Evolutionary conservation across 2,113 vertebrate species (phyloP).

Genomic region (Alouatta palliata): DNA sequence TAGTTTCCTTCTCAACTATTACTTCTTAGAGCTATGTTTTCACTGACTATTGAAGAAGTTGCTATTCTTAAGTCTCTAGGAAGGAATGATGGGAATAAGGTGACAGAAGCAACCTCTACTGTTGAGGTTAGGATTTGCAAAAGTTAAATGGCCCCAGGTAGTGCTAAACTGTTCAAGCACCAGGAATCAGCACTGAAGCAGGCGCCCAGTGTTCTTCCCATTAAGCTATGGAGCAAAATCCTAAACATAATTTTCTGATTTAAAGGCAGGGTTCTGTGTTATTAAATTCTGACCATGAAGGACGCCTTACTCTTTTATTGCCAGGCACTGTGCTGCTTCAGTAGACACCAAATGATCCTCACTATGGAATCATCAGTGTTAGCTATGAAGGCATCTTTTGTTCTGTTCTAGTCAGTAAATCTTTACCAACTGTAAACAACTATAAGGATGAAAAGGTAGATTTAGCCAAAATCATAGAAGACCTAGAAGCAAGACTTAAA

Average conservation of each 20-base stretch:
- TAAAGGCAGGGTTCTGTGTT: not conserved
- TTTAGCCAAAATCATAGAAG: not conserved
- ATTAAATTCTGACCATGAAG: not conserved
- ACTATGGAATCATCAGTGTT: not conserved
- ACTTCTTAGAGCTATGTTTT: constrained; percentile 21
- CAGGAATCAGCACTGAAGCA: not conserved
- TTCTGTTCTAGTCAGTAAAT: not conserved
- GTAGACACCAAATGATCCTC: not conserved
- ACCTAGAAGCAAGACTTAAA: not conserved
- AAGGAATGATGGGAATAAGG: not conserved
- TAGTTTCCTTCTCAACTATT: not conserved
- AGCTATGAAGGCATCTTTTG: not conserved
- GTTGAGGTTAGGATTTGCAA: not conserved
- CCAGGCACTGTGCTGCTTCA: not conserved
- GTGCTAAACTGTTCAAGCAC: not conserved
- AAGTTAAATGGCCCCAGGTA: not conserved
- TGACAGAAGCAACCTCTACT: no score
- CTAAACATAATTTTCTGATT: not conserved
- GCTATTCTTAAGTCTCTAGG: not conserved
- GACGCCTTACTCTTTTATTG: not conserved
- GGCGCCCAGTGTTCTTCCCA: not conserved
- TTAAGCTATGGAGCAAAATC: not conserved
- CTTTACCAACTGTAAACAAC: not conserved
- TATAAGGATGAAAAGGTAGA: not conserved
- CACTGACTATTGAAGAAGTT: not conserved